These are phyloP conservation scores for Ceratosolen fusciceps DNA, from an alignment of 1,140 invertebrate genomes.

Conservation along the genomic window DNA sequence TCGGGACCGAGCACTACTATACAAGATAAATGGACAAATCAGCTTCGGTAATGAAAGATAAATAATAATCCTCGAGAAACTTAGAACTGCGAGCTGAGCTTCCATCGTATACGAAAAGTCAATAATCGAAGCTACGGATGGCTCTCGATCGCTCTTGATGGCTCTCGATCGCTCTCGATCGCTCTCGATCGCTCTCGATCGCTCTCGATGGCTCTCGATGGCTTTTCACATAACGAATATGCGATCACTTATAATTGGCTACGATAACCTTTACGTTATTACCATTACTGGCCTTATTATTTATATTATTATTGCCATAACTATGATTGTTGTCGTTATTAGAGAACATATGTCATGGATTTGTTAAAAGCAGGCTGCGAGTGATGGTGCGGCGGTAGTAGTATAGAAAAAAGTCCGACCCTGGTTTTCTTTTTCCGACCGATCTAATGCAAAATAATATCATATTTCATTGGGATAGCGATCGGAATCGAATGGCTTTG, in stretches of 20 bases:
- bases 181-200: neutral
- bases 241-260: neutral
- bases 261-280: too few relatives aligned
- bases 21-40: slow-evolving; percentile 14
- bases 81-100: neutral
- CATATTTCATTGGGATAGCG: too few relatives aligned
- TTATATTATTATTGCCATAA: too few relatives aligned
- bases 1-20: neutral
- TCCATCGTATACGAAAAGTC: neutral
- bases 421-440: too few relatives aligned
- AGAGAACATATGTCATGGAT: too few relatives aligned
- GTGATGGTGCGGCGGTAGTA: too few relatives aligned
- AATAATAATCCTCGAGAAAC: slow-evolving; percentile 6
- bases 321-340: too few relatives aligned
- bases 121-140: neutral
- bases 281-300: too few relatives aligned
- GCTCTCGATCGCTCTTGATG: neutral
- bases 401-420: too few relatives aligned
- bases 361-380: too few relatives aligned
- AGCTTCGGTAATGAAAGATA: neutral
- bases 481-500: too few relatives aligned
- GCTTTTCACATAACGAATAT: neutral
- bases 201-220: neutral
- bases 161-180: neutral
- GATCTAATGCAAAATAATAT: too few relatives aligned